Base-by-base conservation (phyloP, 2,113 vertebrate genomes). In the Microcebus murinus region DNA sequence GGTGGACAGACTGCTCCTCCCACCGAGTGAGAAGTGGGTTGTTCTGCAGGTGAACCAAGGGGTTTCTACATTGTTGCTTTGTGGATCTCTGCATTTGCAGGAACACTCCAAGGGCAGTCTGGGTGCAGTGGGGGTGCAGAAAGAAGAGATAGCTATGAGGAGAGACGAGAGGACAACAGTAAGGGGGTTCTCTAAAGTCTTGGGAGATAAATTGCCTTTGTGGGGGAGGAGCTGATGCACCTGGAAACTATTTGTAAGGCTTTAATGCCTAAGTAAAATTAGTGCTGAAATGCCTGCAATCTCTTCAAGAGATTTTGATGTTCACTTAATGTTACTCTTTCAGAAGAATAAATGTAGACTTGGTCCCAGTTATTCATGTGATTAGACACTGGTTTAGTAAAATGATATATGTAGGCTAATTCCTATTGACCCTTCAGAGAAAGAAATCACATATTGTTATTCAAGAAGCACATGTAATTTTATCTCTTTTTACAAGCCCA, bases 391-490 rank as follows among this genome's bases (percentile, higher is more conserved):
- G 4, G 59, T 10, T 95, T 89, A 92, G 36, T 94, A 95, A 87
- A 39, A 61, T 94, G 88, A 96, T 11, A 42, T 0, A 3, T 82
- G 25, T 50, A 83, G 65, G 81, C 12, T 67, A 94, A 96, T 97
- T 97, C 77, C 80, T 76, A 95, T 94, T 10, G 31, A 96, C 89
- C 95, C 85, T 79, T 88, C 67, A 1, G 59, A 57, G 96, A 96
- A 93, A 97, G 96, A 92, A 96, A 91, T 39, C 84, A 68, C 81
- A 87, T 89, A 97, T 87, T 98, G 95, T 94, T 95, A 95, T 98
- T 97, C 97, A 96, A 93, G 97, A 85, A 97, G 97, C 89, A 67
- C 12, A 67, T 4, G 65, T 68, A 82, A 97, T 96, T 96, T 97
- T 83, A 25, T 93, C 87, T 88, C 92, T 93, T 86, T 94, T 91